These are phyloP conservation scores for Anguilla rostrata DNA, from an alignment of 2,113 vertebrate genomes.

Conservation along the genomic window DNA sequence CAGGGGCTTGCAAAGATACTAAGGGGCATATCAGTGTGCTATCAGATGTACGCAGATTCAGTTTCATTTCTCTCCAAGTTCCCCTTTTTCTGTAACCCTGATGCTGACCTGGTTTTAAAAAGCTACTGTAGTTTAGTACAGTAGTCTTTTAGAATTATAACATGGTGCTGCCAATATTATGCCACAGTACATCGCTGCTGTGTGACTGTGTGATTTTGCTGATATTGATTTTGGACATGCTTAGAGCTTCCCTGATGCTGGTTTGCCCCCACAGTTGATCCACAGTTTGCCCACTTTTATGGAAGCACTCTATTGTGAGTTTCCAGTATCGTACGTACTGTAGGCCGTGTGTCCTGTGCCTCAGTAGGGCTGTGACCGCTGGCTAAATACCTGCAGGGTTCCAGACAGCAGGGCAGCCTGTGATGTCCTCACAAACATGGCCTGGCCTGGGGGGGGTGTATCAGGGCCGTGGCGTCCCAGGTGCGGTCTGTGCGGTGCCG, in stretches of 20 bases:
- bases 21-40: not conserved
- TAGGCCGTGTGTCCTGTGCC: not conserved
- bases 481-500: not conserved
- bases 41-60: not conserved
- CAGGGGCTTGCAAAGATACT: not conserved
- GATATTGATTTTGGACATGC: too few relatives aligned
- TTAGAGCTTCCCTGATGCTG: too few relatives aligned
- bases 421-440: not conserved
- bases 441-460: not conserved
- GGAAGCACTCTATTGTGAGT: not conserved
- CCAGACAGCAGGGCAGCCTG: not conserved
- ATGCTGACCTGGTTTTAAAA: not conserved
- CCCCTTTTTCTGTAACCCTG: not conserved
- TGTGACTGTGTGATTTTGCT: too few relatives aligned
- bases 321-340: not conserved
- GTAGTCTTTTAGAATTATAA: not conserved
- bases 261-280: too few relatives aligned
- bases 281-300: not conserved
- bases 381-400: not conserved
- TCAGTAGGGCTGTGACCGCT: not conserved
- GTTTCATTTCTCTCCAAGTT: conserved; percentile 8
- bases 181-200: not conserved
- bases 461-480: not conserved
- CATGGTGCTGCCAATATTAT: not conserved
- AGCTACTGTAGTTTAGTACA: not conserved